phyloP scores from a whole-genome alignment of 2,797 vertebrate genomes.

The Chaetodon trifasciatus region DNA sequence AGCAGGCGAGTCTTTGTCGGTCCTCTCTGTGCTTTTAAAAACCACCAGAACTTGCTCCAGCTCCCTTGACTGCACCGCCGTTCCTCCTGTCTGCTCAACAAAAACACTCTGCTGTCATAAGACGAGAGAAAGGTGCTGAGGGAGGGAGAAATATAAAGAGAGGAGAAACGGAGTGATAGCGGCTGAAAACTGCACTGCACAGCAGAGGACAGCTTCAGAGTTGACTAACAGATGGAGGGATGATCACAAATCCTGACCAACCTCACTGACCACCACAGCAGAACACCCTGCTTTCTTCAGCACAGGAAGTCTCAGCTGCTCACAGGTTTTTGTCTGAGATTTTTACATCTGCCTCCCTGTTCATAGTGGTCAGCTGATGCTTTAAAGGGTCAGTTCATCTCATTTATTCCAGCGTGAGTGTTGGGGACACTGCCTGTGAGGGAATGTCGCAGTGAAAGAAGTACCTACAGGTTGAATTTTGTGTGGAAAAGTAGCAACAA shows the following conservation, averaged over 20 bases:
- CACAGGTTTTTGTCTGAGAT: conserved; percentile 8
- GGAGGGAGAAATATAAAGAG: conserved; percentile 17
- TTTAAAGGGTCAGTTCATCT: not conserved
- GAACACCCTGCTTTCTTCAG: conserved; percentile 16
- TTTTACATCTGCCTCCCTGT: not conserved
- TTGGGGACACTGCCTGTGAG: not conserved
- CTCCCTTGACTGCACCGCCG: conserved; percentile 28
- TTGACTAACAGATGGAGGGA: conserved; percentile 33
- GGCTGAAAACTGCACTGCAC: conserved; percentile 29
- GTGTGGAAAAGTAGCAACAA: no score
- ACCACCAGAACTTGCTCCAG: conserved; percentile 23
- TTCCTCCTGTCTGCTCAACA: conserved; percentile 43
- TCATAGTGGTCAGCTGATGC: not conserved
- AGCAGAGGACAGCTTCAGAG: conserved; percentile 25
- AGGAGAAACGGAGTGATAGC: conserved; percentile 33
- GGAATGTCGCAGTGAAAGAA: no score
- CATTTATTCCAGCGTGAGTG: not conserved
- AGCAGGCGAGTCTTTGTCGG: conserved; percentile 14
- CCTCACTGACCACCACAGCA: conserved; percentile 45
- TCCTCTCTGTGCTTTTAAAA: conserved; percentile 21
- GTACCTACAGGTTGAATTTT: not conserved
- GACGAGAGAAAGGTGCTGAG: conserved; percentile 18
- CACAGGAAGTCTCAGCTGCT: conserved; percentile 44
- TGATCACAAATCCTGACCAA: conserved; percentile 30
- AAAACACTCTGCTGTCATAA: conserved; percentile 65